These are phyloP conservation scores for Chelmon rostratus DNA, from an alignment of 2,797 vertebrate species.

Conservation along the genomic window DNA sequence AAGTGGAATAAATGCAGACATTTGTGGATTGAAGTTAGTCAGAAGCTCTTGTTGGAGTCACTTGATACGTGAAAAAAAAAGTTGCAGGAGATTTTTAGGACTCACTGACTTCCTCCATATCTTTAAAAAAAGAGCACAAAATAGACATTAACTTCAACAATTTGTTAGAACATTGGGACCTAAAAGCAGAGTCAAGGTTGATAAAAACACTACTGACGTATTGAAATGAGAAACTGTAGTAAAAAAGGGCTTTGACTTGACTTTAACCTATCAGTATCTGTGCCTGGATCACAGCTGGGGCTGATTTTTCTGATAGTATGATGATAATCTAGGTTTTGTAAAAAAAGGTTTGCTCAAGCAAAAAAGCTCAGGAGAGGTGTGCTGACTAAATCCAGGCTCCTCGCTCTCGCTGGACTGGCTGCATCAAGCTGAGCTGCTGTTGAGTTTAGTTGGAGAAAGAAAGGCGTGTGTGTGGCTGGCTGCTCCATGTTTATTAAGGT, in stretches of 20 bases:
- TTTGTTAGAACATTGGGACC: background rate
- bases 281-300: background rate
- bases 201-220: background rate
- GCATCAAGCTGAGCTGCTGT: conserved; percentile 29
- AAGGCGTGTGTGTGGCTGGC: background rate
- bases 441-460: background rate
- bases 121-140: background rate
- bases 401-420: background rate
- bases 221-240: background rate
- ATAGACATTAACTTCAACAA: background rate
- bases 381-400: background rate
- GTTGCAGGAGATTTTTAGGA: background rate
- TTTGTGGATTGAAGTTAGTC: background rate
- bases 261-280: background rate
- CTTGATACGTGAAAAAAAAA: conserved; percentile 6
- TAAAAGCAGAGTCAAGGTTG: background rate
- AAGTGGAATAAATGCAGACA: background rate
- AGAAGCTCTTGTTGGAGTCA: background rate
- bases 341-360: background rate
- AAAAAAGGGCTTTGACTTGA: background rate
- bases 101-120: background rate
- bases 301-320: background rate
- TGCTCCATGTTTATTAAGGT: background rate
- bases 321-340: background rate
- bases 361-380: conserved; percentile 6